phyloP scores from a whole-genome alignment of 2,888 invertebrate genomes.

The Sturmia bella region DNA sequence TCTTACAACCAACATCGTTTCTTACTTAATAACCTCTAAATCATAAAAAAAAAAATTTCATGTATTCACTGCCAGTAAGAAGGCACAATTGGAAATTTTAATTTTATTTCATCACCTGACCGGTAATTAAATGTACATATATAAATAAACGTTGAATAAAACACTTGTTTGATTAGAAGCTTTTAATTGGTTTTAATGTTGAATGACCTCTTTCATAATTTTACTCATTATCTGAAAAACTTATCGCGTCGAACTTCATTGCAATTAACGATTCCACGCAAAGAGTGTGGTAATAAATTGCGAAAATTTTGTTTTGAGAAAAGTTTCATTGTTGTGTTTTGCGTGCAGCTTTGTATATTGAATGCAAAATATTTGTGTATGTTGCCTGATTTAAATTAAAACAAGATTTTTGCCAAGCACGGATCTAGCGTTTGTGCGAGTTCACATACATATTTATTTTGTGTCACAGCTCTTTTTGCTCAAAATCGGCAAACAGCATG shows the following conservation, averaged over 20 bases:
- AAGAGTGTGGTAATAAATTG: slow-evolving; percentile 26
- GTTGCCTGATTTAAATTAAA: no score
- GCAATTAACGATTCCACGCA: slow-evolving; percentile 26
- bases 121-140: slow-evolving; percentile 28
- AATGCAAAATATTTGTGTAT: no score
- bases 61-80: neutral
- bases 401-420: no score
- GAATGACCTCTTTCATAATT: slow-evolving; percentile 27
- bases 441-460: no score
- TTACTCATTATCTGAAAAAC: neutral
- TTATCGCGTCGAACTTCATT: neutral
- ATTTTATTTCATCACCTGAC: slow-evolving; percentile 23
- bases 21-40: slow-evolving; percentile 17
- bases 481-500: no score
- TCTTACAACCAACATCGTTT: slow-evolving; percentile 15
- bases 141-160: slow-evolving; percentile 43
- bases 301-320: neutral
- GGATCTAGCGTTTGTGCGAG: no score
- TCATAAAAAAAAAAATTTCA: slow-evolving; percentile 9
- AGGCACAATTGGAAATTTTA: neutral
- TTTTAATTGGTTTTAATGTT: slow-evolving; percentile 52
- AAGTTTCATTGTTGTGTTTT: neutral
- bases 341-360: no score
- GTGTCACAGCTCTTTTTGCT: no score
- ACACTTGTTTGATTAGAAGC: slow-evolving; percentile 37